These are phyloP conservation scores for Patella pellucida DNA, from an alignment of 2,888 invertebrate species.

Conservation along the genomic window DNA sequence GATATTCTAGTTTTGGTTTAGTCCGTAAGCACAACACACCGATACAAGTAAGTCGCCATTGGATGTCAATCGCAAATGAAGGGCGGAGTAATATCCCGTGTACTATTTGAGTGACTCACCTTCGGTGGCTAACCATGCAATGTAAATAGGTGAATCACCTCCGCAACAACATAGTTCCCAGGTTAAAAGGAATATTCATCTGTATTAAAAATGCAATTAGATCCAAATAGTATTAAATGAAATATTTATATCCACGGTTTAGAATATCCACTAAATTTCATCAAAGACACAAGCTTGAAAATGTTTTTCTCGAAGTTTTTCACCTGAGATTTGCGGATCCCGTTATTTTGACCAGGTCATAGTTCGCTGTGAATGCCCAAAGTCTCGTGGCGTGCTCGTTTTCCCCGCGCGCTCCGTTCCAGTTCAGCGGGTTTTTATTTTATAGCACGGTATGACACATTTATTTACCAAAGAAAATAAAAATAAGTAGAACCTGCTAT, in stretches of 20 bases:
- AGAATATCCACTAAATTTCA: too few species aligned
- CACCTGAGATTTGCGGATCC: background rate
- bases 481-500: too few species aligned
- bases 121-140: background rate
- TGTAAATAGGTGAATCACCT: background rate
- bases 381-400: constrained; percentile 2
- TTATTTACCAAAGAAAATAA: too few species aligned
- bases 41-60: background rate
- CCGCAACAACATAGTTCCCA: background rate
- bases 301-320: too few species aligned
- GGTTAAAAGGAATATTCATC: background rate
- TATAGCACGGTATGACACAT: too few species aligned
- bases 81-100: background rate
- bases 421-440: background rate
- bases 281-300: too few species aligned
- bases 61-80: background rate
- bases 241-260: too few species aligned
- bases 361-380: background rate
- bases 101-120: background rate
- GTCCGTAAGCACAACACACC: background rate
- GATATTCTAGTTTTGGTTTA: background rate
- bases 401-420: constrained; percentile 3
- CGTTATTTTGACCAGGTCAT: background rate
- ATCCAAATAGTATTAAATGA: too few species aligned
- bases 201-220: background rate